A percentile compares a stretch with the other conserved stretches of the same genome.
Evolutionary conservation across 2,113 vertebrate genomes (phyloP).

Genomic region (Strix uralensis): DNA sequence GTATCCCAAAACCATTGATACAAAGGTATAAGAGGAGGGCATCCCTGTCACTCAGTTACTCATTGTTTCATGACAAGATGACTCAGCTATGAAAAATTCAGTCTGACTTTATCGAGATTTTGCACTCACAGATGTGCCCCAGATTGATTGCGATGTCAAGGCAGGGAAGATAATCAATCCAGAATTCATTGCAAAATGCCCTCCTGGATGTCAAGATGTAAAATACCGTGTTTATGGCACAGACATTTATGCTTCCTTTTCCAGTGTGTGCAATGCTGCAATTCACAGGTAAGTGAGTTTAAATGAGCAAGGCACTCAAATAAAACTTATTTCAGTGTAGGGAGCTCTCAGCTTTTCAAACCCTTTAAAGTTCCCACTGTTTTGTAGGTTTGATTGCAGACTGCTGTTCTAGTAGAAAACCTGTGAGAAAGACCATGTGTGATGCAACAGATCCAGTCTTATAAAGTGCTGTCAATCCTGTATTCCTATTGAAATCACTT

Average conservation of each 20-base stretch:
- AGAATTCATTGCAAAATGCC: constrained; percentile 95
- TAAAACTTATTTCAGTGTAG: not conserved
- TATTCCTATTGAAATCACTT: not conserved
- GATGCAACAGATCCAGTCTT: not conserved
- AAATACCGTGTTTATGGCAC: constrained; percentile 92
- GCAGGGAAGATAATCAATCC: constrained; percentile 89
- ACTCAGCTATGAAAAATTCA: not conserved
- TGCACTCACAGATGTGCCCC: constrained; percentile 83
- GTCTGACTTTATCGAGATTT: constrained; percentile 38
- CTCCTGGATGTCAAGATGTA: constrained; percentile 86
- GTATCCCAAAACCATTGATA: not conserved
- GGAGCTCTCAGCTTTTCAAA: not conserved
- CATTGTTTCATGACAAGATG: not conserved
- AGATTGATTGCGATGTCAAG: constrained; percentile 88
- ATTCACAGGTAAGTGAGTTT: constrained; percentile 86
- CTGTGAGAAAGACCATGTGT: not conserved
- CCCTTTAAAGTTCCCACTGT: not conserved
- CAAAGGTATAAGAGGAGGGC: not conserved
- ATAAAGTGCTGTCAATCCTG: not conserved
- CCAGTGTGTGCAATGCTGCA: constrained; percentile 93
- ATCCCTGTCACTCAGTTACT: not conserved
- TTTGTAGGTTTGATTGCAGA: not conserved
- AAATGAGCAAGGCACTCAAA: not conserved
- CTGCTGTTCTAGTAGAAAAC: not conserved
- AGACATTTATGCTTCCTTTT: constrained; percentile 91